These are phyloP conservation scores for Macaca nemestrina DNA, from an alignment of 2,113 vertebrate genomes.

Conservation along the genomic window DNA sequence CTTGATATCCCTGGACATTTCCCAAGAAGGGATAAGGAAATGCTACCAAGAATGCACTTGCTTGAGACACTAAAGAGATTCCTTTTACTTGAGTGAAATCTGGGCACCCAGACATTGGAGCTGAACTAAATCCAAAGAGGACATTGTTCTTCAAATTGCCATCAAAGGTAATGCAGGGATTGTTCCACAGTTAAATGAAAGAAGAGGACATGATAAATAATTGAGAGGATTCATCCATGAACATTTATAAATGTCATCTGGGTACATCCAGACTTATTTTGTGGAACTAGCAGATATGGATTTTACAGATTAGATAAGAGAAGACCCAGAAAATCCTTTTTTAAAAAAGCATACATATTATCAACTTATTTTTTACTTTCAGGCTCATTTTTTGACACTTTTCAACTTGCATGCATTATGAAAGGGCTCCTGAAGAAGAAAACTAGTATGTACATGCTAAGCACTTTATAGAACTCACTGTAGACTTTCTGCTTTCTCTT, in stretches of 20 bases:
- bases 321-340: neutral
- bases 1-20: neutral
- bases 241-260: neutral
- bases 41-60: neutral
- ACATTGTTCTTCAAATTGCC: neutral
- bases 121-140: neutral
- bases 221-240: neutral
- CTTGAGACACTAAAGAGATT: neutral
- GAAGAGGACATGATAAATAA: neutral
- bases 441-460: neutral
- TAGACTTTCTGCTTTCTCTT: neutral
- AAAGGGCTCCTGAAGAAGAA: neutral
- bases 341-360: neutral
- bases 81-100: neutral
- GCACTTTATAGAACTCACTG: neutral
- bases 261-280: neutral
- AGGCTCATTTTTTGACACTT: neutral
- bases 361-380: neutral
- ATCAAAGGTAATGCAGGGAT: neutral
- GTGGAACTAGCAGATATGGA: neutral
- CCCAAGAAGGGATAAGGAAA: neutral
- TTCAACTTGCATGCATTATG: neutral
- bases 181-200: neutral
- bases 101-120: neutral
- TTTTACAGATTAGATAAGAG: neutral